Conservation (phyloP, 2,797 vertebrate species). For the Gymnodraco acuticeps region DNA sequence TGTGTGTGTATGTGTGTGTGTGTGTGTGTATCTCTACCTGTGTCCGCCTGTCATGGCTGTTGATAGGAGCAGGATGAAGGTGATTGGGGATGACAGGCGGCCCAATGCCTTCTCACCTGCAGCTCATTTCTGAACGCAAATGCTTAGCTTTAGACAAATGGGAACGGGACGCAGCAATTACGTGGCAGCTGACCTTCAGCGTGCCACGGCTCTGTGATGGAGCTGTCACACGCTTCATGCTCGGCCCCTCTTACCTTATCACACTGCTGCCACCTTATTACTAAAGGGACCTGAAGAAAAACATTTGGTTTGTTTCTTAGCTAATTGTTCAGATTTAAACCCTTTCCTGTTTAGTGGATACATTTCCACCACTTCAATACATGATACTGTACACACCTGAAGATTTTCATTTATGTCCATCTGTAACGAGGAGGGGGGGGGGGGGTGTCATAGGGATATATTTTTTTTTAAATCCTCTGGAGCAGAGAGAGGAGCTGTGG, state of each 20-base stretch:
- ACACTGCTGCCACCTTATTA: slow-evolving; percentile 11
- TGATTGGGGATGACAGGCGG: slow-evolving; percentile 76
- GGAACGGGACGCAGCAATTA: slow-evolving; percentile 51
- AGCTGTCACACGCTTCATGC: slow-evolving; percentile 65
- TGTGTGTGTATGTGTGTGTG: background rate
- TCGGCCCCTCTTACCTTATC: slow-evolving; percentile 35
- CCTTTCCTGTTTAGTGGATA: background rate
- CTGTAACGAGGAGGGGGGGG: slow-evolving; percentile 26
- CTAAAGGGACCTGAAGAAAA: slow-evolving; percentile 8
- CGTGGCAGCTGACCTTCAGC: slow-evolving; percentile 71
- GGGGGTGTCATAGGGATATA: too few species aligned
- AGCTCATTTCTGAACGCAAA: slow-evolving; percentile 62
- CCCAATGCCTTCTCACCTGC: slow-evolving; percentile 72
- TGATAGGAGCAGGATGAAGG: slow-evolving; percentile 66
- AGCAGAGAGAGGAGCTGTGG: too few species aligned
- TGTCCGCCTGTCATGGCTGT: slow-evolving; percentile 35
- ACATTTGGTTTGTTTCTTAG: slow-evolving; percentile 10
- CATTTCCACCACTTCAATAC: background rate
- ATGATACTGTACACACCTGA: background rate
- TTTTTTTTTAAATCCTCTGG: too few species aligned
- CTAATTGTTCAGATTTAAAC: slow-evolving; percentile 1
- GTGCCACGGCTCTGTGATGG: slow-evolving; percentile 46
- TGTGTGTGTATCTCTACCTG: slow-evolving; percentile 16
- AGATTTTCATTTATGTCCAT: slow-evolving; percentile 46
- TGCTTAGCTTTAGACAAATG: slow-evolving; percentile 71